Conservation (phyloP, 2,113 vertebrate genomes). For the Polypterus senegalus region DNA sequence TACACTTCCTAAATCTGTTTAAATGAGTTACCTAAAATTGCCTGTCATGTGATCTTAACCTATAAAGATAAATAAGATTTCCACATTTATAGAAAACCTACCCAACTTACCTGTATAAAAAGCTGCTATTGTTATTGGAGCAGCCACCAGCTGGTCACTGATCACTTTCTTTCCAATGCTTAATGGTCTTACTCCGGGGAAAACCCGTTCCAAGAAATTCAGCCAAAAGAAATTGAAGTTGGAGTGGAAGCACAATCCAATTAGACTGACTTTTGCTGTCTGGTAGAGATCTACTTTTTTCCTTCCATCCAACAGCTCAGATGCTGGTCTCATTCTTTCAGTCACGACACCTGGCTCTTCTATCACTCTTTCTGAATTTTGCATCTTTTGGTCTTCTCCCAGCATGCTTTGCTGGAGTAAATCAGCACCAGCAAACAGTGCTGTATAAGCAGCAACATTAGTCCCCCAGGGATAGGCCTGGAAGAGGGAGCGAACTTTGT, state of each 20-base stretch:
- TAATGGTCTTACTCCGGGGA: constrained; percentile 40
- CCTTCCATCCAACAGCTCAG: not conserved
- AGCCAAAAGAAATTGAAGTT: constrained; percentile 68
- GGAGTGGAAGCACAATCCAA: constrained; percentile 60
- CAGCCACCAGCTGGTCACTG: constrained; percentile 54
- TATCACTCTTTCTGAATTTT: not conserved
- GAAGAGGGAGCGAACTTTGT: constrained; percentile 36
- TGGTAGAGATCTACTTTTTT: constrained; percentile 40
- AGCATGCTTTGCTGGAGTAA: constrained; percentile 53
- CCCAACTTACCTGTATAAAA: constrained; percentile 52
- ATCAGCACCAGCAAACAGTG: constrained; percentile 57
- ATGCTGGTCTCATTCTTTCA: not conserved
- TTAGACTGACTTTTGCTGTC: constrained; percentile 45
- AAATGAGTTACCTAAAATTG: no score
- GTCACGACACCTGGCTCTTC: no score
- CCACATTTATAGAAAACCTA: not conserved
- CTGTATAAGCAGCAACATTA: constrained; percentile 53
- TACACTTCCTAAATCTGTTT: no score
- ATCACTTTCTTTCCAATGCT: constrained; percentile 46
- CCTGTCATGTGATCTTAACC: no score
- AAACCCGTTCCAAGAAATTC: constrained; percentile 45
- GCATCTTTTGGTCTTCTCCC: constrained; percentile 11
- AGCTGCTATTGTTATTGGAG: constrained; percentile 56
- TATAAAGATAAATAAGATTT: no score
- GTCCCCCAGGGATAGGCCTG: constrained; percentile 50